These are phyloP conservation scores for Anas georgica DNA, from an alignment of 2,797 vertebrate genomes.

Conservation along the genomic window DNA sequence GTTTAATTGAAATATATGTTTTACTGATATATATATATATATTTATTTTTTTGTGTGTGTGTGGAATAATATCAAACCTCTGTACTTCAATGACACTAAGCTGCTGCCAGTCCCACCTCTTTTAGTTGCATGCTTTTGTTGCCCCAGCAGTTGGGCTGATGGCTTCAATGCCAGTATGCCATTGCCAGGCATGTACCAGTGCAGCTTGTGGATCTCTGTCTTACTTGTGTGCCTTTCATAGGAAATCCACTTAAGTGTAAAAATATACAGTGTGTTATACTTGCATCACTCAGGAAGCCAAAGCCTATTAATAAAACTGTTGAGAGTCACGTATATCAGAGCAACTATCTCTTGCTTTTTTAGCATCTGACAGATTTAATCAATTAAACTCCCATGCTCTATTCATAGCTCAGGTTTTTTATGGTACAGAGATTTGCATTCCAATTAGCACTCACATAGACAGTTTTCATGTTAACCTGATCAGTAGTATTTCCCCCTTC, in stretches of 20 bases:
- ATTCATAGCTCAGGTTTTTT: constrained; percentile 59
- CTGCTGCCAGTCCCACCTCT: background rate
- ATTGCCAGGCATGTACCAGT: background rate
- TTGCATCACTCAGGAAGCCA: constrained; percentile 23
- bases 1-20: background rate
- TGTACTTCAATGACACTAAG: background rate
- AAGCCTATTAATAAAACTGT: constrained; percentile 41
- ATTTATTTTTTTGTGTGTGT: background rate
- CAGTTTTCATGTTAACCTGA: constrained; percentile 50
- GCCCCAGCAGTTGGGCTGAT: background rate
- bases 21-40: background rate
- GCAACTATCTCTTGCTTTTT: constrained; percentile 2
- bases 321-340: constrained; percentile 33
- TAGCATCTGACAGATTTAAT: constrained; percentile 62
- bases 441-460: constrained; percentile 48
- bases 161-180: accelerated
- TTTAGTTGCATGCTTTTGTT: background rate
- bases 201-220: background rate
- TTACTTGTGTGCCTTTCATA: background rate
- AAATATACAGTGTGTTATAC: background rate
- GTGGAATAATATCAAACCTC: background rate
- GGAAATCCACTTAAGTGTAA: background rate
- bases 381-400: constrained; percentile 53
- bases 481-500: constrained; percentile 49
- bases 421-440: constrained; percentile 68